phyloP scores from a whole-genome alignment of 2,113 vertebrate species.

The Cepphus grylle region DNA sequence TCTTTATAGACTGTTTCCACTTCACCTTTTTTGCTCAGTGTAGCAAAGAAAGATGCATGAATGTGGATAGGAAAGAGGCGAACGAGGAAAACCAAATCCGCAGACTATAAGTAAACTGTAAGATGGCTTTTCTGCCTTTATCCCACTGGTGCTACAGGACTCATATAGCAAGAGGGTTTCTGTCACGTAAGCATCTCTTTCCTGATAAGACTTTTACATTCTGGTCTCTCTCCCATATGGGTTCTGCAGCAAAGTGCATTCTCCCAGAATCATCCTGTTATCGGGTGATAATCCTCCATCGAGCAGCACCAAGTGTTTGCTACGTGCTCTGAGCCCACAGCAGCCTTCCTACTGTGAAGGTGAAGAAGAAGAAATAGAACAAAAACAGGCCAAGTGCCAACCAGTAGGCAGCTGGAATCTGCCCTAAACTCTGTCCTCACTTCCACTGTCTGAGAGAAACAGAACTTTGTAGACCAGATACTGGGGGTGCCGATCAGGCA shows the following conservation, averaged over 20 bases:
- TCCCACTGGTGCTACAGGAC: background rate
- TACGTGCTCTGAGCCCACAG: background rate
- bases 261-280: background rate
- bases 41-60: background rate
- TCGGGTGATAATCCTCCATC: conserved; percentile 8
- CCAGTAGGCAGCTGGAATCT: background rate
- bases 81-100: background rate
- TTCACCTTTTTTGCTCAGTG: background rate
- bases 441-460: background rate
- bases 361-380: background rate
- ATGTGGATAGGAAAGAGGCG: background rate
- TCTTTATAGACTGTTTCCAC: background rate
- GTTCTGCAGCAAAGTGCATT: background rate
- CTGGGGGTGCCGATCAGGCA: background rate
- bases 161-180: background rate
- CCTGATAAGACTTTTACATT: background rate
- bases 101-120: background rate
- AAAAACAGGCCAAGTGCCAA: background rate
- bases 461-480: background rate
- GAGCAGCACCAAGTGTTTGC: background rate
- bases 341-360: background rate
- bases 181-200: background rate
- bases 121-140: background rate
- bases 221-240: background rate
- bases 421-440: background rate